Percentiles rank a stretch among this genome's conserved stretches.
Conservation (phyloP, 2,888 invertebrate species). For the Craniophora ligustri region DNA sequence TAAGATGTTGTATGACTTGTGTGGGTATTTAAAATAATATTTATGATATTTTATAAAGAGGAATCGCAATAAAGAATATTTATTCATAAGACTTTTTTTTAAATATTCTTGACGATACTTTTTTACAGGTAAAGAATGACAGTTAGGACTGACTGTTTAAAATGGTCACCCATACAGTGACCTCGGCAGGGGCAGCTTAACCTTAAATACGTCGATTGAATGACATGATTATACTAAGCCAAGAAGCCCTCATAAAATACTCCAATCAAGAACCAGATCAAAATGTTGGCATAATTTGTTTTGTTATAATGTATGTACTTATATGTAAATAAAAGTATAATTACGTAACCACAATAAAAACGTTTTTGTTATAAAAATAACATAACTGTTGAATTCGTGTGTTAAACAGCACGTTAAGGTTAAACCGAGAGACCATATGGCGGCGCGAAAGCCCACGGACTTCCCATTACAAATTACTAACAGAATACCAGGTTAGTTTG, state of each 20-base stretch:
- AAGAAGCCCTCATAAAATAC: too few species aligned
- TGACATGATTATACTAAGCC: too few species aligned
- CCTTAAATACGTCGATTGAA: too few species aligned
- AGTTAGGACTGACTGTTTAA: too few species aligned
- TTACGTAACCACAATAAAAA: conserved; percentile 6
- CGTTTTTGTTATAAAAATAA: conserved; percentile 6
- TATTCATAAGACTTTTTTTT: too few species aligned
- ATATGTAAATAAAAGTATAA: conserved; percentile 1
- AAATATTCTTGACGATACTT: too few species aligned
- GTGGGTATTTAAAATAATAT: background rate
- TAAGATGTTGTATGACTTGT: conserved; percentile 13
- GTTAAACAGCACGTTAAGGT: conserved; percentile 11
- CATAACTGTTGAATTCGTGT: conserved; percentile 12
- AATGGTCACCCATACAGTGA: too few species aligned
- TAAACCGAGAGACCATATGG: conserved; percentile 47
- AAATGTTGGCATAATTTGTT: too few species aligned
- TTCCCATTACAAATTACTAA: conserved; percentile 7
- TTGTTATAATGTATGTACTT: too few species aligned
- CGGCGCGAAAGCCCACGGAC: conserved; percentile 42
- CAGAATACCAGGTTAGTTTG: conserved; percentile 14
- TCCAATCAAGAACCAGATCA: too few species aligned
- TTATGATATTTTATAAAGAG: background rate
- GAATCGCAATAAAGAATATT: conserved; percentile 2
- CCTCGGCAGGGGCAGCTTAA: too few species aligned
- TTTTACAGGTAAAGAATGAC: too few species aligned